phyloP scores from a whole-genome alignment of 2,113 vertebrate species.

The Brachypteracias leptosomus region DNA sequence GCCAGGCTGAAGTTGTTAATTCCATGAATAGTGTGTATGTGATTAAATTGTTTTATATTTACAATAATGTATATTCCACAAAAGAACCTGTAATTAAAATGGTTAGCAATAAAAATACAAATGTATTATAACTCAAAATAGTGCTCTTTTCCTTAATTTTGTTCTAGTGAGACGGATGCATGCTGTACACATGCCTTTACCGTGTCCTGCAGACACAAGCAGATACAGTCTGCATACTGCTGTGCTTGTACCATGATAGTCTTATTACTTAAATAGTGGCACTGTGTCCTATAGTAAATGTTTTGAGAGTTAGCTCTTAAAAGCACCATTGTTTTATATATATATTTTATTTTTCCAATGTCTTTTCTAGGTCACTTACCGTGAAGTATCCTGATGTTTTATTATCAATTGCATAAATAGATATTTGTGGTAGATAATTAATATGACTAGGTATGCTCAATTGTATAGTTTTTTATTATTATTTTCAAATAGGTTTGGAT shows the following conservation, averaged over 20 bases:
- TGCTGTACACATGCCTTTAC: background rate
- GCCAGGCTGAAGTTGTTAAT: background rate
- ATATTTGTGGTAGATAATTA: background rate
- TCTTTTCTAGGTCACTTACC: background rate
- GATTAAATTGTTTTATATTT: background rate
- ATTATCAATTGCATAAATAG: background rate
- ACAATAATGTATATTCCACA: background rate
- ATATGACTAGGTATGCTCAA: background rate
- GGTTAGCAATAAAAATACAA: background rate
- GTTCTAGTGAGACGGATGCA: background rate
- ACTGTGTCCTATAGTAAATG: background rate
- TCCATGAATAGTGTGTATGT: background rate
- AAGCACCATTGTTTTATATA: background rate
- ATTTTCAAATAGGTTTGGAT: constrained; percentile 68
- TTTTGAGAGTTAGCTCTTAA: background rate
- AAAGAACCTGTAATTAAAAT: background rate
- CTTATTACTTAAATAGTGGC: background rate
- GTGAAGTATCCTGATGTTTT: background rate
- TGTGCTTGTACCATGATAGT: background rate
- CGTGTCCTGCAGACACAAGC: background rate
- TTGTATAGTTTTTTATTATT: background rate
- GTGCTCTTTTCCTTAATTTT: background rate
- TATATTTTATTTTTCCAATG: background rate
- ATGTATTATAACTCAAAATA: background rate
- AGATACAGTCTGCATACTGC: background rate